Evolutionary conservation across 2,797 vertebrate species (phyloP).

Genomic region (Microctenopoma stevenorrisi): DNA sequence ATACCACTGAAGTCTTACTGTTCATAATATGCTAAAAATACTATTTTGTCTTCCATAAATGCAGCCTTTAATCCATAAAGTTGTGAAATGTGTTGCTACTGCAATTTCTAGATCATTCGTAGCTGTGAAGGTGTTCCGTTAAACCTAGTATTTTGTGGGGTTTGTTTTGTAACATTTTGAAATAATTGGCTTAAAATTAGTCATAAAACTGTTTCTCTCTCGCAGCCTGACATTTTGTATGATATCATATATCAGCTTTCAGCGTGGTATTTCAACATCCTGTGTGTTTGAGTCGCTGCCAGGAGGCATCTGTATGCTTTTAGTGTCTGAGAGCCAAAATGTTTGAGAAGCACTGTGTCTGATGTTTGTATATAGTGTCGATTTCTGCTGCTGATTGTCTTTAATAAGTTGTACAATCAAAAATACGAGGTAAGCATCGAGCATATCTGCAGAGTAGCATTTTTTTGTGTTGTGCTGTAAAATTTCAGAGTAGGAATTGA

Average conservation of each 20-base stretch:
- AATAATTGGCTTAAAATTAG: conserved; percentile 25
- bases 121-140: conserved; percentile 14
- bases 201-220: conserved; percentile 7
- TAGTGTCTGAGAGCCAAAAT: conserved; percentile 55
- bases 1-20: conserved; percentile 49
- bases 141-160: conserved; percentile 15
- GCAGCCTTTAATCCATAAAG: conserved; percentile 42
- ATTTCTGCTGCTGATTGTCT: conserved; percentile 57
- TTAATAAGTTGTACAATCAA: conserved; percentile 40
- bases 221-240: conserved; percentile 30
- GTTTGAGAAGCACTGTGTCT: conserved; percentile 52
- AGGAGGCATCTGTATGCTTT: conserved; percentile 37
- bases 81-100: conserved; percentile 37
- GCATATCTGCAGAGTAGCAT: conserved; percentile 43
- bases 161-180: conserved; percentile 30
- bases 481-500: conserved; percentile 33
- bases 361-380: conserved; percentile 47
- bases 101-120: conserved; percentile 16
- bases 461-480: conserved; percentile 35
- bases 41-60: conserved; percentile 48
- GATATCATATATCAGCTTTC: conserved; percentile 21
- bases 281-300: conserved; percentile 29
- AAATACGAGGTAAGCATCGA: conserved; percentile 55
- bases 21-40: conserved; percentile 41
- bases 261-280: conserved; percentile 34